Evolutionary conservation across 37 sponge, comb jelly and placozoan species (phyloP).

Genomic region (Haliclona indistincta): DNA sequence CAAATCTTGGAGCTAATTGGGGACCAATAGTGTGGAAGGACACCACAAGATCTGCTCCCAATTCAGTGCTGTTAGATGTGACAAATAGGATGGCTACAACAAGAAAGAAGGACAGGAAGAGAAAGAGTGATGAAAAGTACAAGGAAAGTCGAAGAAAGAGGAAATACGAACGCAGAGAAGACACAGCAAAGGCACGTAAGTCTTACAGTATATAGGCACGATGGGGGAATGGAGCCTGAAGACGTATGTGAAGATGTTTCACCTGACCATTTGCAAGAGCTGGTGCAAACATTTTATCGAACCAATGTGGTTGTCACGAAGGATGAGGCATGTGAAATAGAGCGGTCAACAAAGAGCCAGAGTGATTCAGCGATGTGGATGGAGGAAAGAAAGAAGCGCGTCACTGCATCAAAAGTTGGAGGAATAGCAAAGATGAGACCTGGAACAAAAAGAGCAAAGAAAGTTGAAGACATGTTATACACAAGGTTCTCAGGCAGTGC

Average conservation of each 20-base stretch:
- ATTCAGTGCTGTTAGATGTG: not conserved
- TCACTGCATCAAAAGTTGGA: not conserved
- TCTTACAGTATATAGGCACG: no score
- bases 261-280: no score
- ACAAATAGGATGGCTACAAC: not conserved
- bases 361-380: not conserved
- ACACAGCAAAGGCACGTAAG: no score
- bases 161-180: no score
- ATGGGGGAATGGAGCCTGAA: no score
- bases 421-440: slow-evolving; percentile 3
- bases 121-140: not conserved
- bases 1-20: slow-evolving; percentile 13
- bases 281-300: not conserved
- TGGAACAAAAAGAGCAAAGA: no score
- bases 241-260: no score
- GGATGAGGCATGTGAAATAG: not conserved
- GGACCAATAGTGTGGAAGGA: slow-evolving; percentile 2
- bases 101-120: slow-evolving; percentile 1
- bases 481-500: no score
- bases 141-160: no score
- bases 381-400: not conserved
- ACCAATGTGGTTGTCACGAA: slow-evolving; percentile 1
- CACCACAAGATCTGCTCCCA: not conserved
- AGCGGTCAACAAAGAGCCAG: slow-evolving; percentile 1
- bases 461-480: no score